Conservation (phyloP, 2,888 invertebrate species). For the Horisme vitalbata region DNA sequence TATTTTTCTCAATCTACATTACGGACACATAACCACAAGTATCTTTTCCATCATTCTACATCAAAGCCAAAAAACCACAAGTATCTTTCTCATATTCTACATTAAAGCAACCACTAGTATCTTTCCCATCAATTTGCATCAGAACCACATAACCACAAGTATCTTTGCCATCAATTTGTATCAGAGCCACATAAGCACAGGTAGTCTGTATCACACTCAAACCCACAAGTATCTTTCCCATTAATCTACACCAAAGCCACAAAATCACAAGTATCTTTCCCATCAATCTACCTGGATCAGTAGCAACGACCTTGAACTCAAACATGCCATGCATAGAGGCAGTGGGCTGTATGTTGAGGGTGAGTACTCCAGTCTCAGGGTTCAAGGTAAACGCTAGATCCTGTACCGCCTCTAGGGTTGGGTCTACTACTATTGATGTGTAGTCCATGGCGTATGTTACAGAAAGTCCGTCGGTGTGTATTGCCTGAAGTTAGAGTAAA, state of each 20-base stretch:
- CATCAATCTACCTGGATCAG: constrained; percentile 68
- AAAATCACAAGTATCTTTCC: not conserved
- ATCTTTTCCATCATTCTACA: too few relatives aligned
- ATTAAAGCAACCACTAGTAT: too few relatives aligned
- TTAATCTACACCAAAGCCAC: not conserved
- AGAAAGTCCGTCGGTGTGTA: constrained; percentile 75
- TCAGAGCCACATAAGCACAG: too few relatives aligned
- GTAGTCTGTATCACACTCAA: too few relatives aligned
- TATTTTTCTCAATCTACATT: too few relatives aligned
- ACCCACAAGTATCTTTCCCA: too few relatives aligned
- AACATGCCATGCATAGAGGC: constrained; percentile 84
- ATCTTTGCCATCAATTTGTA: too few relatives aligned
- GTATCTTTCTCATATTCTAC: too few relatives aligned
- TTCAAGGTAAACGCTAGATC: constrained; percentile 67
- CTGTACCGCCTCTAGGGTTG: constrained; percentile 61
- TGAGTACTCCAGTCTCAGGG: constrained; percentile 66
- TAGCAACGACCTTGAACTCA: constrained; percentile 78
- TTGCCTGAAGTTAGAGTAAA: constrained; percentile 66
- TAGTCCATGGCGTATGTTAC: constrained; percentile 66
- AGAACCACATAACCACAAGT: too few relatives aligned
- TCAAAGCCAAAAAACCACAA: too few relatives aligned
- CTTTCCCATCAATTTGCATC: too few relatives aligned
- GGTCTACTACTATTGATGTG: constrained; percentile 63
- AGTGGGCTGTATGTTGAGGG: constrained; percentile 75
- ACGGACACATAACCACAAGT: too few relatives aligned